Evolutionary conservation across 1,140 invertebrate species (phyloP).

Genomic region (Platyscapa corneri): DNA sequence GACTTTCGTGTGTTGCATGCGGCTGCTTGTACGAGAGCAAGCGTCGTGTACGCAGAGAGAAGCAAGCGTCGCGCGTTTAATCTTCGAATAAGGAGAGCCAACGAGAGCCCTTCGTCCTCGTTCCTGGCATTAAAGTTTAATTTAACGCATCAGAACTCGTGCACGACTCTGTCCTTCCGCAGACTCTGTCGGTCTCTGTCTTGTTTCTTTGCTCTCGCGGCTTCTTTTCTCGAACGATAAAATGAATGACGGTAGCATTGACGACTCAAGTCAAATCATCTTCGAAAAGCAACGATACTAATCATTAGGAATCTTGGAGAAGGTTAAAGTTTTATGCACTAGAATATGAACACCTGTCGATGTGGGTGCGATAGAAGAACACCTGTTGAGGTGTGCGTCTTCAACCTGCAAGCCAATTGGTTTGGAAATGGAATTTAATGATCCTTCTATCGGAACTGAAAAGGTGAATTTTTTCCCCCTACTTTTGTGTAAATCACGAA

Average conservation of each 20-base stretch:
- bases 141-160: slow-evolving; percentile 72
- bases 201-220: not conserved
- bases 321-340: slow-evolving; percentile 18
- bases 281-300: not conserved
- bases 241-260: not conserved
- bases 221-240: not conserved
- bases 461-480: not conserved
- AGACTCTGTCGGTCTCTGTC: not conserved
- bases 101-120: no score
- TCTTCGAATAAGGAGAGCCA: slow-evolving; percentile 42
- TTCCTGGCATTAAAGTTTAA: slow-evolving; percentile 66
- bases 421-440: slow-evolving; percentile 45
- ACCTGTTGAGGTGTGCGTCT: slow-evolving; percentile 6
- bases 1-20: slow-evolving; percentile 18
- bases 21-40: slow-evolving; percentile 2
- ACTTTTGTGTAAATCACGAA: not conserved
- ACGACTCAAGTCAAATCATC: not conserved
- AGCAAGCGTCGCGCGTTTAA: slow-evolving; percentile 57
- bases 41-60: not conserved
- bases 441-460: not conserved
- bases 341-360: slow-evolving; percentile 23
- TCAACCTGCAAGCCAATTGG: not conserved
- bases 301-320: not conserved
- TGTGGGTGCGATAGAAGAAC: not conserved
- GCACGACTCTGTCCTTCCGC: not conserved